phyloP scores from a whole-genome alignment of 1,140 invertebrate species.

The Apocrypta bakeri region DNA sequence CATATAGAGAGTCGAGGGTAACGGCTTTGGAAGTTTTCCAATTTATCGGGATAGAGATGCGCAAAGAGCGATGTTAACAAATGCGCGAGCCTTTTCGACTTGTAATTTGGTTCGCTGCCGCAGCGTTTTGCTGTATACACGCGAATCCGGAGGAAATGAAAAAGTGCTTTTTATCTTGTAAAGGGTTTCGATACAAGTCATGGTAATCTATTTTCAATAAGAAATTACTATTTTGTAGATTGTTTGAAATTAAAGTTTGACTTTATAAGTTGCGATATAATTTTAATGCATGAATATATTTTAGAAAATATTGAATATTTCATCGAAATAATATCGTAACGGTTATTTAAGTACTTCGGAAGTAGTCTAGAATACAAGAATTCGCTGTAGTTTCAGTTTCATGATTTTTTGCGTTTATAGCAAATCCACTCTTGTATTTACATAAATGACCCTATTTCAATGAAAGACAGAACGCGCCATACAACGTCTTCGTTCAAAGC shows the following conservation, averaged over 20 bases:
- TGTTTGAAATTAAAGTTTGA: no score
- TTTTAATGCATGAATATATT: no score
- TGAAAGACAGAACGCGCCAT: background rate
- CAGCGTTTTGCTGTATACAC: background rate
- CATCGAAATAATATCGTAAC: background rate
- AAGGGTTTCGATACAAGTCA: background rate
- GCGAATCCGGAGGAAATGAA: background rate
- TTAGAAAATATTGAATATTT: background rate
- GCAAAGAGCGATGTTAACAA: slow-evolving; percentile 22
- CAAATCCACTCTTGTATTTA: background rate
- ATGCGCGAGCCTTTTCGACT: slow-evolving; percentile 23
- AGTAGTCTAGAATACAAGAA: background rate
- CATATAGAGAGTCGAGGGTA: no score
- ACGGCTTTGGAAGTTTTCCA: slow-evolving; percentile 40
- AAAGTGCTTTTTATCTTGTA: background rate
- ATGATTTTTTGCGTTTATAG: background rate
- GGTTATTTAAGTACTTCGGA: background rate
- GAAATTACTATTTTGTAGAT: background rate
- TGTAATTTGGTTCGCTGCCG: slow-evolving; percentile 10
- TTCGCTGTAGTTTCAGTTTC: background rate
- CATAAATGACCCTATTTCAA: background rate
- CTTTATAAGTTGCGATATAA: no score
- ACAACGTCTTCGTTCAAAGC: background rate
- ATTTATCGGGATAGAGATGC: slow-evolving; percentile 15
- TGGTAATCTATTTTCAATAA: background rate